A percentile compares a stretch with the other conserved stretches of the same genome.
These are phyloP conservation scores for Phainopepla nitens DNA, from an alignment of 2,113 vertebrate species.

Conservation along the genomic window DNA sequence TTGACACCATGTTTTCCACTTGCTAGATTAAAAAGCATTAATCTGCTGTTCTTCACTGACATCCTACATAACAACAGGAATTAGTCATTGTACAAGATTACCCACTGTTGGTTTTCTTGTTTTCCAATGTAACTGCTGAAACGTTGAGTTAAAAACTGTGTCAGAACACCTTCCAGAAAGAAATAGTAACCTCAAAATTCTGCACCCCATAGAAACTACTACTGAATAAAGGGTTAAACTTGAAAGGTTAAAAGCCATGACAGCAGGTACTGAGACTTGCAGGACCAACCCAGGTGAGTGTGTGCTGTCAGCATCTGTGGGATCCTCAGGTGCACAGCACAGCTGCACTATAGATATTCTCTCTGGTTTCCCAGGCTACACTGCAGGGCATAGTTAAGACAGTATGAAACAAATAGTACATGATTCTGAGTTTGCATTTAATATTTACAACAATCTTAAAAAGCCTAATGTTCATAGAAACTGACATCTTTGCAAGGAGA, in stretches of 20 bases:
- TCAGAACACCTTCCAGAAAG: neutral
- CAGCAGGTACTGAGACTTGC: neutral
- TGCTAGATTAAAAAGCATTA: constrained; percentile 7
- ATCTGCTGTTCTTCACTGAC: neutral
- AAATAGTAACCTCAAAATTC: neutral
- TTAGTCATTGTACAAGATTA: neutral
- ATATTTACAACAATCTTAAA: constrained; percentile 24
- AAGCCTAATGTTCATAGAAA: neutral
- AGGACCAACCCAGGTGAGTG: neutral
- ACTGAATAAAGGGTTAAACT: neutral
- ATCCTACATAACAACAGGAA: neutral
- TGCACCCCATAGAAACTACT: neutral
- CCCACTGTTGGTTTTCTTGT: neutral
- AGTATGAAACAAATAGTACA: neutral
- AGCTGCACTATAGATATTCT: neutral
- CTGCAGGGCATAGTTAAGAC: neutral
- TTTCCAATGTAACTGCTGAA: neutral
- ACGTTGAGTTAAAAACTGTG: neutral
- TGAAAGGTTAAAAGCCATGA: neutral
- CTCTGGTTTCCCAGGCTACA: neutral
- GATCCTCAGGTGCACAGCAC: neutral
- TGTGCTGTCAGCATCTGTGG: neutral
- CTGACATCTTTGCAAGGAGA: neutral
- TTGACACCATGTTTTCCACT: neutral
- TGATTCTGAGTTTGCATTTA: neutral